Conservation (phyloP, 2,113 vertebrate genomes). For the Nesospiza acunhae region DNA sequence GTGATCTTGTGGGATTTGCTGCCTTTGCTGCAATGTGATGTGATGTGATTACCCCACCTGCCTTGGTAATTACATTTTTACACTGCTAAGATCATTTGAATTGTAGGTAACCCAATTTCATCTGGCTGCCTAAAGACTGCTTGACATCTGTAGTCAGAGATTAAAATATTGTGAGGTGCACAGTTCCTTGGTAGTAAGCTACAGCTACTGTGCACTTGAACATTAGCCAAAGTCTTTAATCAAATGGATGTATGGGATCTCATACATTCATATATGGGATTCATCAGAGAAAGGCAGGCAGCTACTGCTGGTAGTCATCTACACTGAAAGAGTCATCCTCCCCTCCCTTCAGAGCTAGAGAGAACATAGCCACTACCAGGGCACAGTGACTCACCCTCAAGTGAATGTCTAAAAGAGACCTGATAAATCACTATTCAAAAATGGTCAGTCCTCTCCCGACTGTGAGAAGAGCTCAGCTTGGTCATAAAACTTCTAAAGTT, state of each 20-base stretch:
- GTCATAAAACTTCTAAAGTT: background rate
- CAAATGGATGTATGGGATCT: background rate
- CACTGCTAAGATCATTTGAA: background rate
- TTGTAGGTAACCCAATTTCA: background rate
- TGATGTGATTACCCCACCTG: background rate
- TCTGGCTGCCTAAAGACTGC: background rate
- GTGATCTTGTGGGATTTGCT: background rate
- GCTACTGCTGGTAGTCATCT: background rate
- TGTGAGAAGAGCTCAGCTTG: background rate
- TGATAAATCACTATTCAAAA: background rate
- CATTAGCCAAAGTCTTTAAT: background rate
- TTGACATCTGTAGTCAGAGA: background rate
- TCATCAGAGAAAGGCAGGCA: background rate
- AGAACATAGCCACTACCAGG: background rate
- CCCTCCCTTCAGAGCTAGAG: background rate
- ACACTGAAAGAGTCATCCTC: background rate
- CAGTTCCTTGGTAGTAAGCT: background rate
- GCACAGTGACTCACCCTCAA: background rate
- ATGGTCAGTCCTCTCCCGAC: background rate
- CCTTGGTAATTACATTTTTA: background rate
- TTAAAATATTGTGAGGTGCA: background rate
- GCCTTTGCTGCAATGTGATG: accelerated
- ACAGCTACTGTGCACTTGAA: background rate
- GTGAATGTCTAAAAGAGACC: background rate
- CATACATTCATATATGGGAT: accelerated